Conservation (phyloP, 2,888 invertebrate genomes). For the Drosophila buzzatii region DNA sequence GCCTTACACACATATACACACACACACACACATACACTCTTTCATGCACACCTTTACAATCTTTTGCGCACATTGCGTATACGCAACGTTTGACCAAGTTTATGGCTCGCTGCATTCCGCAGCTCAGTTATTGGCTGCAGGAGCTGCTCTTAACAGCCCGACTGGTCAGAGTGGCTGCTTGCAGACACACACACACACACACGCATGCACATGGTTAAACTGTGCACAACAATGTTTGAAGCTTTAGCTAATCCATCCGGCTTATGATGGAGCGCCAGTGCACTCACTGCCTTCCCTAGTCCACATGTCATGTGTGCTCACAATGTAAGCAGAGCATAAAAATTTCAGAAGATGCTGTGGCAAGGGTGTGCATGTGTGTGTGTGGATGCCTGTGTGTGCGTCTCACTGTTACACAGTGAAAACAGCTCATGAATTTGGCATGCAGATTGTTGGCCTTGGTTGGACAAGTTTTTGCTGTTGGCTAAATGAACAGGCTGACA, state of each 20-base stretch:
- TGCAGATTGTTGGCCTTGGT: constrained; percentile 66
- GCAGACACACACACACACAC: constrained; percentile 19
- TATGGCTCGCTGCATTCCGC: constrained; percentile 37
- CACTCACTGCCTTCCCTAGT: neutral
- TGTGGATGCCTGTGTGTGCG: no score
- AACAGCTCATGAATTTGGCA: constrained; percentile 40
- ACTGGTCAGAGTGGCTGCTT: constrained; percentile 51
- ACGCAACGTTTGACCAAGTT: constrained; percentile 41
- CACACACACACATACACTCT: neutral
- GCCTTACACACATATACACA: constrained; percentile 1
- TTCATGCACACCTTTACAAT: constrained; percentile 1
- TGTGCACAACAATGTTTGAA: constrained; percentile 51
- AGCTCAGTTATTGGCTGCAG: constrained; percentile 38
- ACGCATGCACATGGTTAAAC: constrained; percentile 11
- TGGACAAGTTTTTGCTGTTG: constrained; percentile 49
- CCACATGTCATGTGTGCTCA: constrained; percentile 23
- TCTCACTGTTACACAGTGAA: constrained; percentile 29
- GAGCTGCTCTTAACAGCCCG: constrained; percentile 36
- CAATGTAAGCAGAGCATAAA: constrained; percentile 44
- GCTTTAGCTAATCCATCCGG: constrained; percentile 26
- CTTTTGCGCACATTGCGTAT: constrained; percentile 33
- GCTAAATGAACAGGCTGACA: constrained; percentile 16
- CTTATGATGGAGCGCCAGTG: constrained; percentile 7
- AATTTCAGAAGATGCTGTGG: constrained; percentile 32
- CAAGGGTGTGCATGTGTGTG: neutral